phyloP scores from a whole-genome alignment of 2,113 vertebrate genomes.

The Rana temporaria region DNA sequence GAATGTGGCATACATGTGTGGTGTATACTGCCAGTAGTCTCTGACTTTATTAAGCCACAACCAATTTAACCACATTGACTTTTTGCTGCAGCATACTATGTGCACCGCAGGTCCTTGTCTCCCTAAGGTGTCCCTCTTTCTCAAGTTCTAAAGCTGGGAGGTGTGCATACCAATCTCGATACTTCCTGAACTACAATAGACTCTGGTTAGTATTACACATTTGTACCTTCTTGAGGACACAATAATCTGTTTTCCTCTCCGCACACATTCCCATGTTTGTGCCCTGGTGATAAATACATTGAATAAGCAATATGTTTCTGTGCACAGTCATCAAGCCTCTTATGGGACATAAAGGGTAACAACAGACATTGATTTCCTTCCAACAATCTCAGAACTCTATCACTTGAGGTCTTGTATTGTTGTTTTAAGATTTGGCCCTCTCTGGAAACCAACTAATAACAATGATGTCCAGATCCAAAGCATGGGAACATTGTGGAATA shows the following conservation, averaged over 20 bases:
- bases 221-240: neutral
- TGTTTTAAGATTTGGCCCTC: conserved; percentile 43
- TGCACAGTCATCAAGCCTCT: conserved; percentile 39
- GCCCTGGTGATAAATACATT: conserved; percentile 31
- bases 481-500: conserved; percentile 36
- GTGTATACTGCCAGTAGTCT: too few species aligned
- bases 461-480: conserved; percentile 39
- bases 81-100: too few species aligned
- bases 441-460: conserved; percentile 24
- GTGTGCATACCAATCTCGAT: too few species aligned
- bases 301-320: conserved; percentile 18
- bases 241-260: conserved; percentile 7
- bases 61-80: too few species aligned
- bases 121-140: too few species aligned
- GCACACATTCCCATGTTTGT: conserved; percentile 19
- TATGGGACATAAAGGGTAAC: conserved; percentile 35
- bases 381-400: conserved; percentile 31
- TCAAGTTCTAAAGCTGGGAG: too few species aligned
- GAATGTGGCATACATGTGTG: too few species aligned
- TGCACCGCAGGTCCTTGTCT: too few species aligned
- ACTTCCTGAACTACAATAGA: too few species aligned
- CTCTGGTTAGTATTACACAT: conserved; percentile 11
- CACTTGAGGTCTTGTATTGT: conserved; percentile 55
- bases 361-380: conserved; percentile 40
- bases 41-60: too few species aligned